Evolutionary conservation across 2,797 vertebrate genomes (phyloP), one percentile per base, ranked within the genome.

Genomic region (Poeciliopsis turneri): DNA sequence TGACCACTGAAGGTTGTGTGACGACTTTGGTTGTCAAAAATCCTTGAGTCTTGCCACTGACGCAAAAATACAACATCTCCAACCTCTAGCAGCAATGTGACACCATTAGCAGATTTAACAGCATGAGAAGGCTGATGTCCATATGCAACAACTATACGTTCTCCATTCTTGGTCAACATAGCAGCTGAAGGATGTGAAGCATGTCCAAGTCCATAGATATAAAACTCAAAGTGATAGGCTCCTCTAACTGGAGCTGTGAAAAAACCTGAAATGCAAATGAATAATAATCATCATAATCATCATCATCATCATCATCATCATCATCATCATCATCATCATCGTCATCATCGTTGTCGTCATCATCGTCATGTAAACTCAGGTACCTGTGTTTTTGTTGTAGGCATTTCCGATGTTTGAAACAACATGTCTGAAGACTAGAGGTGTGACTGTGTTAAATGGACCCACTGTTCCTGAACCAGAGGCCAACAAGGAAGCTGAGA

Each of bases 61-160:
- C 10, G 75, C 16, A 92, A 4, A 85, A 80, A 89, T 70, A 94
- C 86, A 39, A 87, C 74, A 79, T 93, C 92, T 79, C 88, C 87
- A 2, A 80, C 75, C 78, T 93, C 88, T 41, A 92, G 77, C 18
- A 87, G 51, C 70, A 91, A 53, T 0, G 85, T 86, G 68, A 4
- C 86, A 5, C 84, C 80, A 33, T 92, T 92, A 28, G 84, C 3
- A 36, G 74, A 1, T 0, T 0, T 79, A 0, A 1, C 68, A 77
- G 0, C 2, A 30, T 0, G 0, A 1, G 49, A 47, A 5, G 66
- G 0, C 71, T 89, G 88, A 59, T 72, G 69, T 30, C 72, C 64
- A 36, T 25, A 82, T 4, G 49, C n/a, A 28, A 13, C n/a, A 20
- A 25, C 20, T 43, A 88, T 53, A 18, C 73, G n/a, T 0, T 41